Conservation (phyloP, 2,797 vertebrate species). For the Nannoperca australis region DNA sequence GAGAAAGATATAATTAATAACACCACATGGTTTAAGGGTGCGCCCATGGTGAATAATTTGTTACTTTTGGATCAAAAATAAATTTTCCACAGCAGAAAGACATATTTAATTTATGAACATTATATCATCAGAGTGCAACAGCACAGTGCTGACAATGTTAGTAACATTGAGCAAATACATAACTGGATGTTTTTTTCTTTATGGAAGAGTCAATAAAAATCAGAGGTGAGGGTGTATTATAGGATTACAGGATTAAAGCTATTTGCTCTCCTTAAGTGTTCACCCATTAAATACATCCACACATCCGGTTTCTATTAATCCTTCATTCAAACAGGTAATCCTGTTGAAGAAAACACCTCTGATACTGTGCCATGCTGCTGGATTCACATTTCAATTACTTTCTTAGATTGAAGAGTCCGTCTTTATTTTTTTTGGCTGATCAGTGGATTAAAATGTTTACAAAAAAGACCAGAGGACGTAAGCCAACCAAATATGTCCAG, state of each 20-base stretch:
- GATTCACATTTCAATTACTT: slow-evolving; percentile 11
- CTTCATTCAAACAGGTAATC: slow-evolving; percentile 61
- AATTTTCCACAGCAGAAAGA: neutral
- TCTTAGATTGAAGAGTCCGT: neutral
- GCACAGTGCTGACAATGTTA: neutral
- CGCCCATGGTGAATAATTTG: neutral
- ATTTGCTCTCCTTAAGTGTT: slow-evolving; percentile 47
- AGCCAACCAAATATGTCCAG: neutral
- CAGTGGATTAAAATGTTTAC: neutral
- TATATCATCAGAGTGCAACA: neutral
- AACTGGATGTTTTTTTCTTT: slow-evolving; percentile 21
- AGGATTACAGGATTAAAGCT: slow-evolving; percentile 63
- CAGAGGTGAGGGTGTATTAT: slow-evolving; percentile 39
- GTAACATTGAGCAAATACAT: neutral
- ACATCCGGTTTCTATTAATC: slow-evolving; percentile 55
- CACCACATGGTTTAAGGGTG: neutral
- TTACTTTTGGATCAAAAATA: neutral
- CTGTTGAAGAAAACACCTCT: slow-evolving; percentile 32
- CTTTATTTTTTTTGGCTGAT: neutral
- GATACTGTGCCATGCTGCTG: slow-evolving; percentile 27
- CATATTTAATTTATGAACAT: neutral
- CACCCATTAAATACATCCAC: slow-evolving; percentile 47
- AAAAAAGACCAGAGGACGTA: no score
- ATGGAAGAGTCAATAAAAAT: slow-evolving; percentile 29
- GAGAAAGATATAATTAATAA: neutral